These are phyloP conservation scores for Tenthredo distinguenda DNA, from an alignment of 2,888 invertebrate genomes.

Conservation along the genomic window DNA sequence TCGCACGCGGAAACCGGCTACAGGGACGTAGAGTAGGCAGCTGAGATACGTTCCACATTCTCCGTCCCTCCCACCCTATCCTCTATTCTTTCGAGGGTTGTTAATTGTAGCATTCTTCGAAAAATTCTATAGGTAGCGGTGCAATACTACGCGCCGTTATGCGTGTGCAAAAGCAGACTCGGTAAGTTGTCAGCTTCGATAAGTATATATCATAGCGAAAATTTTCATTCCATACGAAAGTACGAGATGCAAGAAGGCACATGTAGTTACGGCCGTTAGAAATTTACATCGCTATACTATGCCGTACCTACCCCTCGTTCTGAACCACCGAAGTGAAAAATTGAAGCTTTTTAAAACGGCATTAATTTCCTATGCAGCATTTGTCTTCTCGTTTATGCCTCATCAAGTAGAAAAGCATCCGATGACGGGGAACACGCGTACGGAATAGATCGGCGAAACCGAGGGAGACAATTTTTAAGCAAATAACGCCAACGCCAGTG, in stretches of 20 bases:
- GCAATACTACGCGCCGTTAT: conserved; percentile 7
- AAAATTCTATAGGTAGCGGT: conserved; percentile 49
- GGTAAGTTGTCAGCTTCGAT: conserved; percentile 24
- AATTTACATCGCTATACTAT: not conserved
- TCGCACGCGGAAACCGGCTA: conserved; percentile 61
- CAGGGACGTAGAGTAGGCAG: conserved; percentile 31
- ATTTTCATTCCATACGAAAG: conserved; percentile 30
- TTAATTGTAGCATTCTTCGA: conserved; percentile 74
- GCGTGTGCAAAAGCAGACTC: not conserved
- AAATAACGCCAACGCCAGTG: conserved; percentile 2
- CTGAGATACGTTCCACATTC: conserved; percentile 29
- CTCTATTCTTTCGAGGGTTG: conserved; percentile 75
- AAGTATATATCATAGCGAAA: conserved; percentile 28
- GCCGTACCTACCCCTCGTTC: conserved; percentile 11
- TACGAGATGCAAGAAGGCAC: not conserved
- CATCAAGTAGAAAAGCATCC: conserved; percentile 42
- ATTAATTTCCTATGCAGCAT: conserved; percentile 55
- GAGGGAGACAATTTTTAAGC: conserved; percentile 40
- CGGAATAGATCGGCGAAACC: conserved; percentile 29
- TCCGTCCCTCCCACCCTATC: conserved; percentile 47
- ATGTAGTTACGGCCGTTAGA: not conserved
- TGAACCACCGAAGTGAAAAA: conserved; percentile 38
- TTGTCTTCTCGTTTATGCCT: conserved; percentile 52
- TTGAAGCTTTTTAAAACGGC: conserved; percentile 47
- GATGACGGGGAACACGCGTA: conserved; percentile 42